These are phyloP conservation scores for Elymnias hypermnestra DNA, from an alignment of 1,140 invertebrate genomes.

Conservation along the genomic window DNA sequence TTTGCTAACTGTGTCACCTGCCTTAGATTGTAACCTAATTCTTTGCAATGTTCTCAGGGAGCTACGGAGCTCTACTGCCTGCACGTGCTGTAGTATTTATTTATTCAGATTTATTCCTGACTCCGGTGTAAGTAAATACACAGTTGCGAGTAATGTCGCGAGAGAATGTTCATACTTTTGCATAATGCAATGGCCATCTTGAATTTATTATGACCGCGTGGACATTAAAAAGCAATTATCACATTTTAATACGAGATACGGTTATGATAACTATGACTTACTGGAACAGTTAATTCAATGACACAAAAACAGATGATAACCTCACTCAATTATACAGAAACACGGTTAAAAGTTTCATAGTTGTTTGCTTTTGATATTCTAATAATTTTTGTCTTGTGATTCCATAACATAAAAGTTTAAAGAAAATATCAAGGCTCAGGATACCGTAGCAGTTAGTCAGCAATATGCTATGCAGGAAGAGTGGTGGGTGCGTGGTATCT, in stretches of 20 bases:
- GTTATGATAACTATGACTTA: not conserved
- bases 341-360: too few relatives aligned
- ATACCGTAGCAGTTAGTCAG: too few relatives aligned
- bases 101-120: conserved; percentile 49
- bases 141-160: conserved; percentile 48
- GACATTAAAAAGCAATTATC: conserved; percentile 22
- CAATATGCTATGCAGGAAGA: too few relatives aligned
- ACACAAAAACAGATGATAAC: too few relatives aligned
- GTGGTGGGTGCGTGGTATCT: too few relatives aligned
- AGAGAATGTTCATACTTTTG: conserved; percentile 33
- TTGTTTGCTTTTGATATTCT: too few relatives aligned
- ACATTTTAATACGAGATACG: conserved; percentile 11
- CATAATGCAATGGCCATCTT: conserved; percentile 29
- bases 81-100: conserved; percentile 50
- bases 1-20: not conserved
- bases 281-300: not conserved
- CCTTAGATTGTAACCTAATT: conserved; percentile 22
- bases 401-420: too few relatives aligned
- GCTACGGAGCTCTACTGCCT: conserved; percentile 40
- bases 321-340: too few relatives aligned
- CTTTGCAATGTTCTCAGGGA: conserved; percentile 26
- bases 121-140: conserved; percentile 36
- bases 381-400: too few relatives aligned
- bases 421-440: too few relatives aligned
- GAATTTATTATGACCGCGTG: conserved; percentile 16